Conservation (phyloP, 2,888 invertebrate species). For the Phortica magna region DNA sequence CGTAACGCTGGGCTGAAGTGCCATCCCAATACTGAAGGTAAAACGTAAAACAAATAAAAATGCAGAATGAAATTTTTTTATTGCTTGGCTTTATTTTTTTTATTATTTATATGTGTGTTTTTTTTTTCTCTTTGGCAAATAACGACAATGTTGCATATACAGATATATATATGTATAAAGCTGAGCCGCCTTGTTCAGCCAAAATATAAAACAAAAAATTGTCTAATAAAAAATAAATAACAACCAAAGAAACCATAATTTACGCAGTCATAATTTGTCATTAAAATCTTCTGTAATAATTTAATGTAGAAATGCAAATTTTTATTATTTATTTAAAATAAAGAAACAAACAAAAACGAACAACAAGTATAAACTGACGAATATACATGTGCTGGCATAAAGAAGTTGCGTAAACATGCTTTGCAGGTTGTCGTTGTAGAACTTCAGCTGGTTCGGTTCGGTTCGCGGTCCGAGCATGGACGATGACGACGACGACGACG, state of each 20-base stretch:
- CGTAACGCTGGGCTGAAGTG: background rate
- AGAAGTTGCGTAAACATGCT: background rate
- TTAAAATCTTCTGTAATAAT: conserved; percentile 73
- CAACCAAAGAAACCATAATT: conserved; percentile 66
- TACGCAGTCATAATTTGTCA: conserved; percentile 76
- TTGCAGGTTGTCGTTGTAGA: background rate
- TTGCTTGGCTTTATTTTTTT: conserved; percentile 50
- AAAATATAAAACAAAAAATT: background rate
- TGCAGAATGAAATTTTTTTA: conserved; percentile 68
- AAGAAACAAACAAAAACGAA: background rate
- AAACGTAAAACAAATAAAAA: conserved; percentile 67
- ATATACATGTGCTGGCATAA: background rate
- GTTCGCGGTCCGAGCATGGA: background rate
- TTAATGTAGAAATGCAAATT: conserved; percentile 72
- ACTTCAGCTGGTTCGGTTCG: background rate
- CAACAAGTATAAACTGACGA: background rate
- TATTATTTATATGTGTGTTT: conserved; percentile 47
- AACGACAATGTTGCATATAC: background rate
- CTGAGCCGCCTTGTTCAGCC: too few relatives aligned
- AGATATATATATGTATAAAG: background rate
- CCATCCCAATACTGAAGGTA: background rate
- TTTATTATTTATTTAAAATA: conserved; percentile 42
- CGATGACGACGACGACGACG: background rate
- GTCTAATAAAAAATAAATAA: conserved; percentile 53
- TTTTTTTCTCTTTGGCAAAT: conserved; percentile 60